Evolutionary conservation across 2,113 vertebrate species (phyloP), one percentile per base, ranked within the genome.

Genomic region (Tenrec ecaudatus): DNA sequence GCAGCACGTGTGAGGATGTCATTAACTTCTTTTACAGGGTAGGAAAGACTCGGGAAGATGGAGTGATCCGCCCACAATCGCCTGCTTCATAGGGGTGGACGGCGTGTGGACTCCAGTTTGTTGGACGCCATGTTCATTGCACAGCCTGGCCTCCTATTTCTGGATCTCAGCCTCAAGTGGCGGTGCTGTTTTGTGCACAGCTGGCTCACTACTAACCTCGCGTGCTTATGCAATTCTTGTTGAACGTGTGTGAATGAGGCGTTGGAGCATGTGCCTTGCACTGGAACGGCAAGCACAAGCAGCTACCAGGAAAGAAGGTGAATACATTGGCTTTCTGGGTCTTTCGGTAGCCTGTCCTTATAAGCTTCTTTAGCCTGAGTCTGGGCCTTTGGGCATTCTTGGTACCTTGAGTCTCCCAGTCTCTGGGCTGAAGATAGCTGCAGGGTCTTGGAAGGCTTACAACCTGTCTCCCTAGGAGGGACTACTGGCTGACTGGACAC

Each of bases 81-180:
- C 66, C 92, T 62, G 57, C 47, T 57, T 93, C 62, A 57, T 92
- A 86, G 83, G 25, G 20, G 64, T 33, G 36, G 69, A 22, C 47
- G 23, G 62, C 2, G 71, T 95, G 88, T 91, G 94, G 95, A 95
- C 89, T 91, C 90, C 1, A 38, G 93, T 64, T 83, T 94, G 95
- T 64, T 14, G n/a, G 93, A 96, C 4, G 85, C 96, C 92, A 95
- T 58, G 85, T 90, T 68, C 40, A 40, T 93, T 91, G 69, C 88
- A 20, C 36, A 91, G 60, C 66, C 64, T 80, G 0, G 0, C 80
- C 36, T 87, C 58, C 79, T 31, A 6, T 64, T 86, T 79, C 78
- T 29, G 68, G n/a, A 47, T 36, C 92, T 69, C 88, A 2, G 9
- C 82, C 82, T 88, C 82, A 3, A 57, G 81, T 76, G 91, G 75